phyloP scores from a whole-genome alignment of 2,113 vertebrate genomes.

The Chionis minor region DNA sequence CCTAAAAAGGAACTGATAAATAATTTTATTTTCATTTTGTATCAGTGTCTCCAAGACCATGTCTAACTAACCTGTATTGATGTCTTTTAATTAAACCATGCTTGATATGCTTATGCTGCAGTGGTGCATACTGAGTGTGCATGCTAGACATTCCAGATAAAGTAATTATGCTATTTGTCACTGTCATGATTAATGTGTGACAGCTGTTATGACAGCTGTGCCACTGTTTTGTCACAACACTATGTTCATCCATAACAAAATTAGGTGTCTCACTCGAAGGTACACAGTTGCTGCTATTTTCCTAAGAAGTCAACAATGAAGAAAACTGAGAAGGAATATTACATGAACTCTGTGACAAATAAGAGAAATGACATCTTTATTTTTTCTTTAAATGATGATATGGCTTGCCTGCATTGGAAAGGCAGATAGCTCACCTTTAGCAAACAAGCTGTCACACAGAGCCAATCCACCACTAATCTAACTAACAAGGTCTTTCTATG shows the following conservation, averaged over 20 bases:
- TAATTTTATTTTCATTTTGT: conserved; percentile 77
- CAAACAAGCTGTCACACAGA: conserved; percentile 76
- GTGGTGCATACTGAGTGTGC: conserved; percentile 70
- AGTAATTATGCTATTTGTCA: conserved; percentile 86
- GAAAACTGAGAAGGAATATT: conserved; percentile 75
- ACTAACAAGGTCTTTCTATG: conserved; percentile 70
- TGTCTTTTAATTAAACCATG: conserved; percentile 79
- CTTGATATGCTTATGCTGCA: conserved; percentile 67
- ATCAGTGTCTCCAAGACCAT: conserved; percentile 73
- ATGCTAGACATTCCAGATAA: conserved; percentile 80
- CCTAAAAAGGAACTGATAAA: conserved; percentile 64
- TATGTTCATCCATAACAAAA: conserved; percentile 82
- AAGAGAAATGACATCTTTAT: conserved; percentile 74
- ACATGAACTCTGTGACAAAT: conserved; percentile 73
- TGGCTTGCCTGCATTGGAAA: conserved; percentile 61
- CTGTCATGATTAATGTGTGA: conserved; percentile 86
- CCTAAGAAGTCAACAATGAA: conserved; percentile 75
- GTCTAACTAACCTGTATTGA: conserved; percentile 79
- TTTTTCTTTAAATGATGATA: conserved; percentile 69
- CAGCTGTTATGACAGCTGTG: conserved; percentile 86
- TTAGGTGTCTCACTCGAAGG: conserved; percentile 72
- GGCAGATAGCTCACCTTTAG: conserved; percentile 70
- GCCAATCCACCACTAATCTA: conserved; percentile 69
- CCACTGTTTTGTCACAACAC: conserved; percentile 83
- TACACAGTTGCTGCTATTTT: conserved; percentile 68